Evolutionary conservation across 2,797 vertebrate species (phyloP), one percentile per base, ranked within the genome.

Genomic region (Chelmon rostratus): DNA sequence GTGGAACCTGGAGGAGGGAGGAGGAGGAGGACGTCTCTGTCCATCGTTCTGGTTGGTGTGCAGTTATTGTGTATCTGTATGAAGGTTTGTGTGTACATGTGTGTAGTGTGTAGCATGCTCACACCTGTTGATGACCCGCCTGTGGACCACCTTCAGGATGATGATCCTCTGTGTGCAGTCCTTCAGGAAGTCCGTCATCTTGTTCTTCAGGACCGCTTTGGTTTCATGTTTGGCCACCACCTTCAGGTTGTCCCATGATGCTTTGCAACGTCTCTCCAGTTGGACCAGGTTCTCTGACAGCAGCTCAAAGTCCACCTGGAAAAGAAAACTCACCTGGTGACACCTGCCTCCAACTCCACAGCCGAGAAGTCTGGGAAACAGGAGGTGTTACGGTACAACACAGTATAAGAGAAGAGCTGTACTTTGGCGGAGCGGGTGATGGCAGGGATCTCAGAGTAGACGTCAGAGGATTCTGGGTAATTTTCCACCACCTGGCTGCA

Each of bases 361-460:
- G 33, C 8, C 44, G 3, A 35, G 37, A 66, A 42, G 1, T 13
- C 16, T 25, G n/a, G 50, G 25, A 13, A 11, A 37, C 19, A 21
- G 56, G 50, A 13, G n/a, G 10, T 21, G 50, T 5, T 40, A 40
- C 38, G 6, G 38, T 57, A 28, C 33, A n/a, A 53, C 37, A 52
- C 8, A 62, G 38, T 25, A 50, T 10, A 69, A 7, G 2, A 23
- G 31, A 47, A 1, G 12, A 7, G 40, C 0, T 0, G 18, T 64
- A 98, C 98, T 92, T 98, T 98, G 77, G 98, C 97, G 0, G 96
- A 98, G 68, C 95, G 96, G 0, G 96, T 97, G 94, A 99, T 95
- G 86, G 97, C 96, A 0, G 97, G 95, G 3, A 99, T 96, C 94
- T 99, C 98, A 0, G 98, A 97, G 94, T 99, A 99, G 69, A 99